Conservation (phyloP, 2,888 invertebrate species). For the Scaptomyza caliginosa region DNA sequence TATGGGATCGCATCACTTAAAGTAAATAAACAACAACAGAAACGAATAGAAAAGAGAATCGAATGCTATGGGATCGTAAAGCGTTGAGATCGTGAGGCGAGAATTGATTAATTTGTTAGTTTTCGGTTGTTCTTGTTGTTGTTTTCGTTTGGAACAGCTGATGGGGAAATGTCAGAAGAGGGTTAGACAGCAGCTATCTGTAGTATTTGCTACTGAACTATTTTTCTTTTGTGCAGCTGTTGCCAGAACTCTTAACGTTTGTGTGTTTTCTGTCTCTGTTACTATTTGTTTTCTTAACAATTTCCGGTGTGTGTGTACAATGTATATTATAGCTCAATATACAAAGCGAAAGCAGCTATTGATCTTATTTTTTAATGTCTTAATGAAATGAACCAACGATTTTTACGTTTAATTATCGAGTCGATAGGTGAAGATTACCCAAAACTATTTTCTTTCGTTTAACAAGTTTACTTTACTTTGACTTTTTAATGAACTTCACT, state of each 20-base stretch:
- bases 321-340: background rate
- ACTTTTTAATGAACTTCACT: constrained; percentile 22
- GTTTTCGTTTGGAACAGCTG: constrained; percentile 54
- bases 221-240: constrained; percentile 64
- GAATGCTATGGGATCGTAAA: constrained; percentile 48
- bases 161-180: constrained; percentile 45
- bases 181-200: background rate
- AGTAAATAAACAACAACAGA: constrained; percentile 50
- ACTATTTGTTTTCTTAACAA: constrained; percentile 24
- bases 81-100: constrained; percentile 49
- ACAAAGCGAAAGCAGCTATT: background rate
- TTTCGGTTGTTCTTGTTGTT: constrained; percentile 6
- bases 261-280: background rate
- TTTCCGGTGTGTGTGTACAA: constrained; percentile 18
- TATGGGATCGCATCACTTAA: constrained; percentile 66
- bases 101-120: constrained; percentile 73
- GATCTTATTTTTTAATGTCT: background rate
- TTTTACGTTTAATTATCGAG: too few species aligned
- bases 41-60: constrained; percentile 8
- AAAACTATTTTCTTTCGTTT: too few species aligned
- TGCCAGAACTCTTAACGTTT: constrained; percentile 43
- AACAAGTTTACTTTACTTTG: constrained; percentile 3
- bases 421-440: background rate
- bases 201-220: constrained; percentile 46
- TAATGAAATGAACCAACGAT: background rate